Conservation (phyloP, 2,113 vertebrate species). For the Rhodinocichla rosea region DNA sequence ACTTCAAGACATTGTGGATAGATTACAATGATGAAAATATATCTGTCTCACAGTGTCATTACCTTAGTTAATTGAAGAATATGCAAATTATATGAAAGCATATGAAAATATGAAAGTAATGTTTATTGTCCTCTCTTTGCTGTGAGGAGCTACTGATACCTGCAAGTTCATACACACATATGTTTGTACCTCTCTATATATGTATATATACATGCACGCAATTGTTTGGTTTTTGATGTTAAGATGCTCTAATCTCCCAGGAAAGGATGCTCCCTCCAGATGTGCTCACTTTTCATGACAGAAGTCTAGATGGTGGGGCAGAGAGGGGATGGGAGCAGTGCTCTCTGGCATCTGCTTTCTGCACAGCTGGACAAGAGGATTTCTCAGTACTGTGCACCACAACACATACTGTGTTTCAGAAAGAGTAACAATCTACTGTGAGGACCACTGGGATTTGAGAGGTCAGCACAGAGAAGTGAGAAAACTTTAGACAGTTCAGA, state of each 20-base stretch:
- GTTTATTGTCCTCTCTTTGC: background rate
- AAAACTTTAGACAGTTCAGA: background rate
- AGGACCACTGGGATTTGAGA: background rate
- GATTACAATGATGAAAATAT: background rate
- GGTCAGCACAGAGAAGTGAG: background rate
- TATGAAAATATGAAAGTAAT: background rate
- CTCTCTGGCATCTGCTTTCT: background rate
- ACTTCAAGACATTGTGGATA: background rate
- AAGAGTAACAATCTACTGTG: background rate
- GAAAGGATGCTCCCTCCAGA: background rate
- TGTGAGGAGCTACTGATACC: background rate
- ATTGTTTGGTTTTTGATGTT: background rate
- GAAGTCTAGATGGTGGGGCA: background rate
- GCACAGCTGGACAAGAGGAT: background rate
- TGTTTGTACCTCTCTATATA: accelerated
- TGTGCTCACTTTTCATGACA: background rate
- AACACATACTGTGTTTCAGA: background rate
- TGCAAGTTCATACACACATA: background rate
- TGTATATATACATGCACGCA: too few relatives aligned
- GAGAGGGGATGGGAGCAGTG: background rate
- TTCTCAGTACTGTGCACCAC: accelerated
- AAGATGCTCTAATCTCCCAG: background rate
- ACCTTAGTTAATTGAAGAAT: background rate
- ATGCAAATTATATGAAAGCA: background rate
- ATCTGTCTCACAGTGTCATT: background rate